Evolutionary conservation across 2,888 invertebrate genomes (phyloP).

Genomic region (Calephelis perditalis): DNA sequence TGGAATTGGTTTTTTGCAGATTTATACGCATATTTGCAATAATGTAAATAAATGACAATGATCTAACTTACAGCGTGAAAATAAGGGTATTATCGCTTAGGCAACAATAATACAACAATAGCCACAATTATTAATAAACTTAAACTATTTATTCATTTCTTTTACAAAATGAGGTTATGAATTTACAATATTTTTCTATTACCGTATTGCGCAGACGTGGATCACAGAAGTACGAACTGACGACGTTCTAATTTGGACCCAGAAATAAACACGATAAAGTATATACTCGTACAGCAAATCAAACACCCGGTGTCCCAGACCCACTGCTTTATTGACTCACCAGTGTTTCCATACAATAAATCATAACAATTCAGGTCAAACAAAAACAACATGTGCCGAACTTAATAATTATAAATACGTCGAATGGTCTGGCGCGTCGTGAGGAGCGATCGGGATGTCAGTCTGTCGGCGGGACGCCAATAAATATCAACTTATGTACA

Average conservation of each 20-base stretch:
- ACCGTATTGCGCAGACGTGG: slow-evolving; percentile 46
- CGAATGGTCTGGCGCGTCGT: slow-evolving; percentile 65
- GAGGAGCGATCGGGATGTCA: slow-evolving; percentile 46
- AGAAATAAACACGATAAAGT: slow-evolving; percentile 56
- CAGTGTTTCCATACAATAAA: slow-evolving; percentile 77
- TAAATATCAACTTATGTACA: slow-evolving; percentile 76
- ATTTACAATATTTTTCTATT: slow-evolving; percentile 66
- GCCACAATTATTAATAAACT: slow-evolving; percentile 64
- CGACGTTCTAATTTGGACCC: slow-evolving; percentile 61
- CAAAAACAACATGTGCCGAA: slow-evolving; percentile 75
- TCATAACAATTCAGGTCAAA: slow-evolving; percentile 77
- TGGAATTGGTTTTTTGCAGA: too few relatives aligned
- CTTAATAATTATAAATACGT: slow-evolving; percentile 69
- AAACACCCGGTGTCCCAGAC: slow-evolving; percentile 74
- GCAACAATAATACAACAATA: slow-evolving; percentile 55
- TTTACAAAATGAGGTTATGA: slow-evolving; percentile 71
- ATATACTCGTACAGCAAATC: slow-evolving; percentile 53
- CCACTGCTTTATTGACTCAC: slow-evolving; percentile 78
- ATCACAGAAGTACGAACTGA: slow-evolving; percentile 50
- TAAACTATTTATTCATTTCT: slow-evolving; percentile 74
- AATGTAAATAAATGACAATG: too few relatives aligned
- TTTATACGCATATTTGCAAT: too few relatives aligned
- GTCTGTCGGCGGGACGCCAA: slow-evolving; percentile 65
- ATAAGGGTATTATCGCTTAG: slow-evolving; percentile 25
- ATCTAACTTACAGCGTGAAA: neutral